These are phyloP conservation scores for Carapus acus DNA, from an alignment of 2,797 vertebrate genomes.

Conservation along the genomic window DNA sequence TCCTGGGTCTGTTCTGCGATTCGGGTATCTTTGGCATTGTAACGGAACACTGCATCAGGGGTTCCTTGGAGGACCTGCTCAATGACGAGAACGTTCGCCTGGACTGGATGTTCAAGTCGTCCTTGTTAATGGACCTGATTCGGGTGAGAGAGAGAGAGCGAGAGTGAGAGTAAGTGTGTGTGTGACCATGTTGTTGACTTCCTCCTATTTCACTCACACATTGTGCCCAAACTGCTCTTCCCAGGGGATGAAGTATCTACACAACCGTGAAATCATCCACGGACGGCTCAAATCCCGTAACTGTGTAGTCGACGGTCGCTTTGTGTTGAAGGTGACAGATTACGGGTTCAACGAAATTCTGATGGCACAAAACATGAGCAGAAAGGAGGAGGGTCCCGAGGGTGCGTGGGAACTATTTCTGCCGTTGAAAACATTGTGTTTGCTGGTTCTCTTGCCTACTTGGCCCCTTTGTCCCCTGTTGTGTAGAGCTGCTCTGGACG, in stretches of 20 bases:
- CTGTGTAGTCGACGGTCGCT: slow-evolving; percentile 91
- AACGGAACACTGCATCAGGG: slow-evolving; percentile 85
- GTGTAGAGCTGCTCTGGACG: slow-evolving; percentile 84
- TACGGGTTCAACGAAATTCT: slow-evolving; percentile 82
- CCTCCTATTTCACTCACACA: not conserved
- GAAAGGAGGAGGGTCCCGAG: slow-evolving; percentile 62
- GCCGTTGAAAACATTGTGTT: not conserved
- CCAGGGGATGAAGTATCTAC: slow-evolving; percentile 88
- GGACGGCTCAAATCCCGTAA: slow-evolving; percentile 91
- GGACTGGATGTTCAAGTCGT: slow-evolving; percentile 99
- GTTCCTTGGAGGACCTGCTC: slow-evolving; percentile 86
- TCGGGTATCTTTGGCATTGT: slow-evolving; percentile 80
- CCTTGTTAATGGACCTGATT: slow-evolving; percentile 87
- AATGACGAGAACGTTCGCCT: slow-evolving; percentile 86
- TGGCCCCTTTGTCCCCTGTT: not conserved
- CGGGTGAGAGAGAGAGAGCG: slow-evolving; percentile 67
- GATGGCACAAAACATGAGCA: slow-evolving; percentile 64
- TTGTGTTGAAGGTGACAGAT: slow-evolving; percentile 92
- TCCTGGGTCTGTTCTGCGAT: slow-evolving; percentile 86
- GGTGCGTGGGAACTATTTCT: slow-evolving; percentile 59
- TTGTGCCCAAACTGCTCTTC: slow-evolving; percentile 4
- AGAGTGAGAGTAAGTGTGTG: not conserved
- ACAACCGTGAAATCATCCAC: slow-evolving; percentile 79
- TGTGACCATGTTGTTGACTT: not conserved
- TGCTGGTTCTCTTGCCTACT: not conserved